Evolutionary conservation across 2,113 vertebrate genomes (phyloP).

Genomic region (Oryctolagus cuniculus): DNA sequence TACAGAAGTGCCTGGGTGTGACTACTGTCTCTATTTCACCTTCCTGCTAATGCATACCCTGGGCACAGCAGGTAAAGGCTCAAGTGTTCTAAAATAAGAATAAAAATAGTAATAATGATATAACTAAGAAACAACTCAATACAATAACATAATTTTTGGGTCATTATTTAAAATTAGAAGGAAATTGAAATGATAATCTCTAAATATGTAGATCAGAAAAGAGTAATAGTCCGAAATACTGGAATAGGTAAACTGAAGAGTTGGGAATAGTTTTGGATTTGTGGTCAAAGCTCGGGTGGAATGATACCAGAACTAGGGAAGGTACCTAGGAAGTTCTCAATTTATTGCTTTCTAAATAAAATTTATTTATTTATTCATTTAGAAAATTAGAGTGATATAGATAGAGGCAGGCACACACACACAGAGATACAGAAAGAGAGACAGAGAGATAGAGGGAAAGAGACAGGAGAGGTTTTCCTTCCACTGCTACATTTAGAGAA

Average conservation of each 20-base stretch:
- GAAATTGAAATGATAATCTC: not conserved
- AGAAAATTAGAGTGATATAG: too few relatives aligned
- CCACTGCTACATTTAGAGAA: not conserved
- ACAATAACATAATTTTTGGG: not conserved
- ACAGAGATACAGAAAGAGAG: too few relatives aligned
- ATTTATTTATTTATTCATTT: too few relatives aligned
- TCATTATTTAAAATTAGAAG: not conserved
- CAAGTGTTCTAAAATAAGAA: not conserved
- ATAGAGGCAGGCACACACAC: too few relatives aligned
- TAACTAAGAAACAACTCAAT: not conserved
- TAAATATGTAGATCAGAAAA: not conserved
- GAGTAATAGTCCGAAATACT: not conserved
- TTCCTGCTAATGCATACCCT: not conserved
- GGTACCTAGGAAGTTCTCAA: not conserved
- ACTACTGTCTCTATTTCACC: too few relatives aligned
- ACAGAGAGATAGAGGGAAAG: too few relatives aligned
- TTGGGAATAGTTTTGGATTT: not conserved
- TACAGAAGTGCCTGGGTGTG: too few relatives aligned
- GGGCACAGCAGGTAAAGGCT: too few relatives aligned
- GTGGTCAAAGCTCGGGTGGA: not conserved
- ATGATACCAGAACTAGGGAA: not conserved
- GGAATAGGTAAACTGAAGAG: not conserved
- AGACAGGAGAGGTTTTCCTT: too few relatives aligned
- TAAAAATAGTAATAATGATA: not conserved
- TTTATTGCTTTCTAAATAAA: not conserved